A percentile compares a stretch with the other conserved stretches of the same genome.
phyloP scores from a whole-genome alignment of 2,888 invertebrate species.

The Hesperia comma region DNA sequence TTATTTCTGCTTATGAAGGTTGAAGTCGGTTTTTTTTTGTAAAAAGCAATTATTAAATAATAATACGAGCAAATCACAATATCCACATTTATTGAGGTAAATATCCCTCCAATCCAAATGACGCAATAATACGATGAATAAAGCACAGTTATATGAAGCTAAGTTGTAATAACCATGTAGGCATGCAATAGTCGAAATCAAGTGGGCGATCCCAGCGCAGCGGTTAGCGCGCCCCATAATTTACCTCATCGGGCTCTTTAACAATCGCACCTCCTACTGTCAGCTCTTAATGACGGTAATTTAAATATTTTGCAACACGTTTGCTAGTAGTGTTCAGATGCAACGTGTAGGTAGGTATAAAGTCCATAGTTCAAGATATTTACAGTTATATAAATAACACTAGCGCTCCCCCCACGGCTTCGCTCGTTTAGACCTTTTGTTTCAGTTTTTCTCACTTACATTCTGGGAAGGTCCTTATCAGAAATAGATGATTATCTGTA shows the following conservation, averaged over 20 bases:
- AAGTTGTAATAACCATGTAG: neutral
- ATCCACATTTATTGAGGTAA: no score
- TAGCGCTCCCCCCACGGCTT: no score
- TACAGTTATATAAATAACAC: no score
- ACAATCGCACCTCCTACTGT: conserved; percentile 36
- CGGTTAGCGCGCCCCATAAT: conserved; percentile 31
- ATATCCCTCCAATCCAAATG: no score
- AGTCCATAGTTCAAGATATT: conserved; percentile 1
- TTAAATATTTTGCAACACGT: conserved; percentile 34
- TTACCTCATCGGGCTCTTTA: conserved; percentile 35
- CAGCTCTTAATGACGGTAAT: conserved; percentile 34
- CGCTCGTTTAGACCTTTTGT: no score
- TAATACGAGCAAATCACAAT: no score
- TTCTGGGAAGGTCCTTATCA: no score
- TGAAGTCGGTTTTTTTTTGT: no score
- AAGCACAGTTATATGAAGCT: neutral
- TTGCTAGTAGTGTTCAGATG: conserved; percentile 4
- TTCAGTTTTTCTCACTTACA: no score
- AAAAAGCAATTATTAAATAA: no score
- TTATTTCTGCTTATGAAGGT: no score
- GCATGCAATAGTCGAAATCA: conserved; percentile 6
- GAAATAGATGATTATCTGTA: no score
- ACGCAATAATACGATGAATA: neutral
- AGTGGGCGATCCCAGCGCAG: conserved; percentile 30
- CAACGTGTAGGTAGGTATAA: neutral